phyloP scores from a whole-genome alignment of 1,140 invertebrate species.

The Lepidurus couesii region DNA sequence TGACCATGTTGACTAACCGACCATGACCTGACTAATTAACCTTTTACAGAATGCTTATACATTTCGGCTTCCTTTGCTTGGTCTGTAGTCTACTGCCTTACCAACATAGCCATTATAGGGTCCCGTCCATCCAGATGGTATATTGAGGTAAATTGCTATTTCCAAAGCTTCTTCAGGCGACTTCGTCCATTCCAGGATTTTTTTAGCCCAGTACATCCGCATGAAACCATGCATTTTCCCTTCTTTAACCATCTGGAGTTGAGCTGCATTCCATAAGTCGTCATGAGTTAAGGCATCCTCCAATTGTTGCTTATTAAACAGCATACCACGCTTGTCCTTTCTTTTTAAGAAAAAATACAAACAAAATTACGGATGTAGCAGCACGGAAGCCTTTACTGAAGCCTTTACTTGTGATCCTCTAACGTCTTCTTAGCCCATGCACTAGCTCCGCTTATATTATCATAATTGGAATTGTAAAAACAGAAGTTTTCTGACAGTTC shows the following conservation, averaged over 20 bases:
- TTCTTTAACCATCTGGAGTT: slow-evolving; percentile 69
- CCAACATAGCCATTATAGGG: slow-evolving; percentile 87
- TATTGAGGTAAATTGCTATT: slow-evolving; percentile 74
- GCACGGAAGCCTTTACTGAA: slow-evolving; percentile 25
- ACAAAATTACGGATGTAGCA: neutral
- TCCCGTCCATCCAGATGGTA: slow-evolving; percentile 82
- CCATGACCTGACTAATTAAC: too few species aligned
- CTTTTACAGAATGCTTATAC: neutral
- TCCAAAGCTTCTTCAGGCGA: slow-evolving; percentile 71
- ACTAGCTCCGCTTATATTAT: slow-evolving; percentile 67
- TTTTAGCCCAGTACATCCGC: slow-evolving; percentile 93
- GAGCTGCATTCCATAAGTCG: slow-evolving; percentile 85
- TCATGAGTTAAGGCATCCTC: slow-evolving; percentile 72
- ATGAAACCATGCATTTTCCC: slow-evolving; percentile 90
- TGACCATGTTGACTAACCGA: too few species aligned
- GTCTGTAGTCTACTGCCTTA: slow-evolving; percentile 44
- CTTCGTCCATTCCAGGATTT: slow-evolving; percentile 78
- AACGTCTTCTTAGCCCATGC: slow-evolving; percentile 76
- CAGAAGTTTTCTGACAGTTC: slow-evolving; percentile 90
- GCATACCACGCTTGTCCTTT: slow-evolving; percentile 68
- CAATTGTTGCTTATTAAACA: slow-evolving; percentile 67
- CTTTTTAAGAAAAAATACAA: slow-evolving; percentile 40
- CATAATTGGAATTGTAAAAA: slow-evolving; percentile 77
- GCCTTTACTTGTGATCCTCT: slow-evolving; percentile 57
- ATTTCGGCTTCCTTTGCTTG: neutral